Percentiles rank a stretch among this genome's conserved stretches.
These are phyloP conservation scores for Albula goreensis DNA, from an alignment of 2,113 vertebrate species.

Conservation along the genomic window DNA sequence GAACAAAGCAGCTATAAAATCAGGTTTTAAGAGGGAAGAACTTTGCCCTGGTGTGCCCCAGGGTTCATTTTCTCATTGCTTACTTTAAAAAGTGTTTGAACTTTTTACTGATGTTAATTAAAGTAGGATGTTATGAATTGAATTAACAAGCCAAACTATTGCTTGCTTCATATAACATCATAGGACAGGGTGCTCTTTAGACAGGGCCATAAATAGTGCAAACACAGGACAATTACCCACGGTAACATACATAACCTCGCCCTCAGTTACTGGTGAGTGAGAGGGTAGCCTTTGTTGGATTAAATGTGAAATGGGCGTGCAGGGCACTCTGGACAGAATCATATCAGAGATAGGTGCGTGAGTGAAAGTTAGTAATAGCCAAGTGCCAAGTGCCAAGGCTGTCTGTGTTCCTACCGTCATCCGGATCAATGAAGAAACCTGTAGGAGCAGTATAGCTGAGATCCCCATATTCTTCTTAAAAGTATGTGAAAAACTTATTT, in stretches of 20 bases:
- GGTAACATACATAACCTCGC: not conserved
- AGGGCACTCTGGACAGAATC: not conserved
- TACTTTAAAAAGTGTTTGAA: too few relatives aligned
- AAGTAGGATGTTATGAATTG: too few relatives aligned
- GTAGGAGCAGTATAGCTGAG: conserved; percentile 55
- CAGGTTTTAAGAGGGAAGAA: not conserved
- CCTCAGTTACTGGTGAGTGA: not conserved
- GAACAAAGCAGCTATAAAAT: not conserved
- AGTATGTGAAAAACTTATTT: not conserved
- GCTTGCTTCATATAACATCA: not conserved
- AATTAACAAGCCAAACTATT: too few relatives aligned
- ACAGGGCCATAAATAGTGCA: not conserved
- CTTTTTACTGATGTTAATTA: too few relatives aligned
- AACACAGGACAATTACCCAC: not conserved
- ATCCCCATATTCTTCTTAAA: not conserved
- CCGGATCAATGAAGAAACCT: conserved; percentile 61
- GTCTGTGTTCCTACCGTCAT: conserved; percentile 56
- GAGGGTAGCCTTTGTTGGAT: not conserved
- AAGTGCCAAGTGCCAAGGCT: conserved; percentile 21
- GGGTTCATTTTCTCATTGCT: not conserved
- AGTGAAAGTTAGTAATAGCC: conserved; percentile 27
- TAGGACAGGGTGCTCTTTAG: not conserved
- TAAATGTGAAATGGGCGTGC: not conserved
- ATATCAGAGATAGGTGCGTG: conserved; percentile 19
- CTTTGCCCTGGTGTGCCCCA: not conserved